Percentiles rank a stretch among this genome's conserved stretches.
phyloP scores from a whole-genome alignment of 1,140 invertebrate genomes.

The Caenorhabditis elegans region WBcel235 BX284606.5:12647001-12647500 shows the following conservation, averaged over 20 bases:
- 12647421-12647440: constrained; percentile 16
- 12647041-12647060: background rate
- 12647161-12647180: constrained; percentile 28
- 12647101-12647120: background rate
- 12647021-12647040: background rate
- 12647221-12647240: background rate
- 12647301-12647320: constrained; percentile 1
- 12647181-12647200: background rate
- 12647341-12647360: background rate
- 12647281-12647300: background rate
- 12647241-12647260: constrained; percentile 22
- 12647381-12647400: background rate
- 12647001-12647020: background rate
- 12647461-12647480: background rate
- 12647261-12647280: constrained; percentile 1
- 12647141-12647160: background rate
- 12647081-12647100: constrained; percentile 5
- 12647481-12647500: too few relatives aligned
- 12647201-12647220: background rate
- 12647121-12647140: constrained; percentile 12
- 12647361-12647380: background rate
- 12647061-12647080: constrained; percentile 30
- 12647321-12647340: background rate
- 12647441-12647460: background rate
- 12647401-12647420: constrained; percentile 1